phyloP scores from a whole-genome alignment of 2,888 invertebrate species.

The Dione vanillae region DNA sequence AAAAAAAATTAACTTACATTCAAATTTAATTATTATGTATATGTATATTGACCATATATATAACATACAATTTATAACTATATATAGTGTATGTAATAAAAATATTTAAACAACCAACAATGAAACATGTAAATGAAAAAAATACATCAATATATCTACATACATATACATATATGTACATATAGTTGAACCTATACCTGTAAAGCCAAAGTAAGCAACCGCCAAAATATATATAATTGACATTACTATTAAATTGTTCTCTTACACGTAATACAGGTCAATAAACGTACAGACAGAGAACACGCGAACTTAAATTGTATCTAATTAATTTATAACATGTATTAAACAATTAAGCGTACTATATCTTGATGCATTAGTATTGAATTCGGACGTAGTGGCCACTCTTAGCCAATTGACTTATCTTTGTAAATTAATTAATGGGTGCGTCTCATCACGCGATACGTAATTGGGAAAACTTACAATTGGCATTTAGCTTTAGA shows the following conservation, averaged over 20 bases:
- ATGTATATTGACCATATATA: too few relatives aligned
- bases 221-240: conserved; percentile 61
- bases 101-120: too few relatives aligned
- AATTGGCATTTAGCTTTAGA: conserved; percentile 32
- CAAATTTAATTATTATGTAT: too few relatives aligned
- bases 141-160: conserved; percentile 38
- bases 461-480: conserved; percentile 61
- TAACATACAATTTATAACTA: too few relatives aligned
- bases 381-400: conserved; percentile 72
- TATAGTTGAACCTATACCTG: too few relatives aligned
- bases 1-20: too few relatives aligned
- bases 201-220: conserved; percentile 49
- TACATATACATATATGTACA: conserved; percentile 38
- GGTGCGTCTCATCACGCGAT: conserved; percentile 75
- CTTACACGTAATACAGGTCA: conserved; percentile 65
- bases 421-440: conserved; percentile 78
- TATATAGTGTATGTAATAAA: too few relatives aligned
- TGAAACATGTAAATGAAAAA: too few relatives aligned
- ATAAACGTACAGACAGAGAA: conserved; percentile 57
- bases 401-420: conserved; percentile 76
- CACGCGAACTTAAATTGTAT: conserved; percentile 79
- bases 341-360: conserved; percentile 80
- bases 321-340: conserved; percentile 83
- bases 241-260: conserved; percentile 62
- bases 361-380: conserved; percentile 81